A percentile compares a stretch with the other conserved stretches of the same genome.
phyloP scores from a whole-genome alignment of 2,888 invertebrate species.

The Pogonocherus hispidulus region DNA sequence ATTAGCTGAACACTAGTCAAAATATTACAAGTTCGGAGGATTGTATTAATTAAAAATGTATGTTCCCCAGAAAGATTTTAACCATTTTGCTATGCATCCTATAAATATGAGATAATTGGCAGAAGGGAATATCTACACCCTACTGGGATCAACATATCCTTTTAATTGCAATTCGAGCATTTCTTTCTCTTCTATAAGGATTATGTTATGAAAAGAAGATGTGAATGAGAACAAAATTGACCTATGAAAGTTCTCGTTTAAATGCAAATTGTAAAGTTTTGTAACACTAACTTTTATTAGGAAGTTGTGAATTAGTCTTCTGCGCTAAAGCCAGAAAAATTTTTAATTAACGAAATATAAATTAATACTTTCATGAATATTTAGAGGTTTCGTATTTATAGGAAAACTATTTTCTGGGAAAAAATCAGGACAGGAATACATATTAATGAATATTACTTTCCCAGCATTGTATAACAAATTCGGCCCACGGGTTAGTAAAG shows the following conservation, averaged over 20 bases:
- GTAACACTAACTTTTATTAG: not conserved
- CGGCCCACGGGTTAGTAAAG: conserved; percentile 25
- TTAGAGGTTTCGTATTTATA: not conserved
- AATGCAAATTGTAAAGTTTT: not conserved
- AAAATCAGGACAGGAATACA: conserved; percentile 13
- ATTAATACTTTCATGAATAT: conserved; percentile 24
- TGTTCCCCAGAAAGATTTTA: too few species aligned
- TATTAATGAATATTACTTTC: conserved; percentile 19
- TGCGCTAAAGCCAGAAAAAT: not conserved
- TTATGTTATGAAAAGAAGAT: not conserved
- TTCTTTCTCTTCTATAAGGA: not conserved
- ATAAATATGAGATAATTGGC: too few species aligned
- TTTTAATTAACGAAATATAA: not conserved
- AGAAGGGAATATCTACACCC: too few species aligned
- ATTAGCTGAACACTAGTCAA: too few species aligned
- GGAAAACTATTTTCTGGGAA: conserved; percentile 15
- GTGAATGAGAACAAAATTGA: not conserved
- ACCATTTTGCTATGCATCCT: too few species aligned
- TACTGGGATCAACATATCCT: too few species aligned
- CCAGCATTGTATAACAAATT: conserved; percentile 13
- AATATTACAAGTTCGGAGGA: too few species aligned
- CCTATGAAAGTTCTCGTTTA: not conserved
- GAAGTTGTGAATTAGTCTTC: not conserved
- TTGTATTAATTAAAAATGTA: too few species aligned
- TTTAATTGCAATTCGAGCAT: not conserved